Base-by-base conservation (phyloP, 2,888 invertebrate genomes). In the Euproctis similis region DNA sequence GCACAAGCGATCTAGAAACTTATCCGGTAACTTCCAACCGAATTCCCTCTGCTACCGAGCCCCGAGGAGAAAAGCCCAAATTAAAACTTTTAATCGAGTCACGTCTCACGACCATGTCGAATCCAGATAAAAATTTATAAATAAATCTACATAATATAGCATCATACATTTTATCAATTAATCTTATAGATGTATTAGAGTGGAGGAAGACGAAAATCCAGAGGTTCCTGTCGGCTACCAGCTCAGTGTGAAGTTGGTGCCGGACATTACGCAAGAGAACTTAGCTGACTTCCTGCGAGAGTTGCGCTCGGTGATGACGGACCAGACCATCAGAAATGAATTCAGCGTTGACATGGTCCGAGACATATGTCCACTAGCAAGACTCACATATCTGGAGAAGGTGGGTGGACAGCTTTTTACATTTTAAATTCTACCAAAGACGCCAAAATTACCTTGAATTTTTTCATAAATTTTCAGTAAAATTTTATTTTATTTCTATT, bases 331-430 rank as follows among this genome's bases (percentile, higher is more conserved):
- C 10, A 46, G 42, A 2, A 57, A 68, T 28, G 61, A 64, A 28
- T 55, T 59, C 20, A 53, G 47, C 8, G 82, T 87, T 20, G 55
- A 69, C 22, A 69, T 87, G 59, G 33, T 39, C 2, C 57, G 48
- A 1, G 81, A 87, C 13, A 68, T 86, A 11, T 87, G 87, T 47
- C 84, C 85, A 3, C 78, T 85, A 39, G 74, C 82, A 1, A 64
- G 70, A 1, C 66, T 87, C 26, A 85, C 80, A 0, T 87, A 86
- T 53, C 64, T 87, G 26, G 86, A 87, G 14, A 88, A 88, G 81
- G 88, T 87, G n/a, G n/a, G n/a, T n/a, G n/a, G n/a, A n/a, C n/a
- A n/a, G n/a, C n/a, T n/a, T n/a, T n/a, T n/a, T n/a, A n/a, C n/a
- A n/a, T n/a, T n/a, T n/a, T n/a, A n/a, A n/a, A n/a, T n/a, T n/a